A percentile compares a stretch with the other conserved stretches of the same genome.
These are phyloP conservation scores for Drosophila lowei DNA, from an alignment of 1,140 invertebrate genomes.

Conservation along the genomic window DNA sequence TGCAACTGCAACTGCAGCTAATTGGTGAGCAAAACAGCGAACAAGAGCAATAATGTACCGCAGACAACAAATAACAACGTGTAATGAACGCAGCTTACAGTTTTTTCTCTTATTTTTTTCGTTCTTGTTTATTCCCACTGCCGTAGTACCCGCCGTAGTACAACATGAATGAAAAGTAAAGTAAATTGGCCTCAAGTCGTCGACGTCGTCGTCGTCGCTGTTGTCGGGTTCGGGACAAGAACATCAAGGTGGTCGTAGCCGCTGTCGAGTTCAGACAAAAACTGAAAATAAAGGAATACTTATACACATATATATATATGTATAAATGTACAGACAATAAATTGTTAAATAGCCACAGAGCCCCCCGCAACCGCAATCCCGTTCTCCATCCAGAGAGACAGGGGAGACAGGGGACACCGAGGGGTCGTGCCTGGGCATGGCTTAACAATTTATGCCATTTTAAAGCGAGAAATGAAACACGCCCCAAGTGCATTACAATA, in stretches of 20 bases:
- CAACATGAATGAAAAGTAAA: constrained; percentile 65
- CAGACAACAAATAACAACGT: constrained; percentile 79
- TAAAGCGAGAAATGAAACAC: constrained; percentile 82
- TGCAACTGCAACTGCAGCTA: constrained; percentile 41
- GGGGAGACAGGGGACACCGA: constrained; percentile 1
- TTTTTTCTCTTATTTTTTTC: constrained; percentile 34
- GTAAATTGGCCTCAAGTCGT: constrained; percentile 67
- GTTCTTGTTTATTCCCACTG: constrained; percentile 17
- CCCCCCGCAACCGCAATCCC: background rate
- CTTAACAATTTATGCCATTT: constrained; percentile 77
- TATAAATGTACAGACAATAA: constrained; percentile 60
- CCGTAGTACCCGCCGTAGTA: constrained; percentile 23
- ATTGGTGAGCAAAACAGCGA: constrained; percentile 78
- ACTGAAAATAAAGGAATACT: constrained; percentile 29
- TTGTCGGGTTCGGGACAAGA: constrained; percentile 59
- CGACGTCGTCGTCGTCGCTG: constrained; percentile 12
- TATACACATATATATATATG: constrained; percentile 32
- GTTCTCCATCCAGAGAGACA: constrained; percentile 4
- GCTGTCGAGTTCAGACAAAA: constrained; percentile 46
- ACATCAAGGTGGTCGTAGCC: constrained; percentile 62
- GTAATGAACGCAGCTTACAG: constrained; percentile 77
- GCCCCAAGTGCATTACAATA: constrained; percentile 81
- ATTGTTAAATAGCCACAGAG: constrained; percentile 60
- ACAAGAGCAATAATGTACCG: constrained; percentile 78
- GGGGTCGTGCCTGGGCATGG: constrained; percentile 18